Evolutionary conservation across 2,888 invertebrate species (phyloP).

Genomic region (Steinernema carpocapsae): DNA sequence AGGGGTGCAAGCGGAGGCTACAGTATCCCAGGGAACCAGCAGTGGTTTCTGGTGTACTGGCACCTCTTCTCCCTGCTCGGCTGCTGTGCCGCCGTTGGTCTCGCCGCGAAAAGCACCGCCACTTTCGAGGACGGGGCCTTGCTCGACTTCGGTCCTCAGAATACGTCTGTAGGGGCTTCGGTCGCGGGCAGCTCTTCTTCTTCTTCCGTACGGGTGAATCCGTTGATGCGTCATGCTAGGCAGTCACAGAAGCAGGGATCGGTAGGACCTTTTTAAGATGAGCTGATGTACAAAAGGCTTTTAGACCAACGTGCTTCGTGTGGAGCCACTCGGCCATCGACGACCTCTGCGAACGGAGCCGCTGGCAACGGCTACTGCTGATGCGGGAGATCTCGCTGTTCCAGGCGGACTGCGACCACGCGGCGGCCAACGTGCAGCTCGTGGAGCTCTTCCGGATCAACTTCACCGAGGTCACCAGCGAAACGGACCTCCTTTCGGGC

Average conservation of each 20-base stretch:
- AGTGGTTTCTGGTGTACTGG: slow-evolving; percentile 4
- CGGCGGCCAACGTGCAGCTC: slow-evolving; percentile 46
- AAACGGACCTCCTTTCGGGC: slow-evolving; percentile 49
- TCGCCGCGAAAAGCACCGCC: slow-evolving; percentile 7
- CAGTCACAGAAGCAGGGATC: background rate
- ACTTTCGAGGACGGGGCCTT: background rate
- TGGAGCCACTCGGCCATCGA: slow-evolving; percentile 48
- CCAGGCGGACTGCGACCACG: slow-evolving; percentile 47
- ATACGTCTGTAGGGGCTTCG: background rate
- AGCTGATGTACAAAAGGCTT: background rate
- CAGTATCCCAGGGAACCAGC: background rate
- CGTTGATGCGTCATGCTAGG: slow-evolving; percentile 11
- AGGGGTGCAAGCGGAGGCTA: background rate
- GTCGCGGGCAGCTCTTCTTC: background rate
- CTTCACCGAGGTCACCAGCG: slow-evolving; percentile 45
- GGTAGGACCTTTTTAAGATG: background rate
- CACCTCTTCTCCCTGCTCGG: slow-evolving; percentile 11
- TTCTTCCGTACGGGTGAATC: slow-evolving; percentile 22
- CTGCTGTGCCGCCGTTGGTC: slow-evolving; percentile 22
- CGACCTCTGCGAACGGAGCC: slow-evolving; percentile 48
- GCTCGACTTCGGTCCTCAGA: background rate
- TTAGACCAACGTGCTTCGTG: slow-evolving; percentile 50
- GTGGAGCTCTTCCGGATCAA: slow-evolving; percentile 52
- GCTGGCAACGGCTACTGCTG: slow-evolving; percentile 46
- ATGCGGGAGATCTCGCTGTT: slow-evolving; percentile 51